Percentiles rank a stretch among this genome's conserved stretches.
Conservation (phyloP, 2,797 vertebrate species). For the Limnodromus scolopaceus region DNA sequence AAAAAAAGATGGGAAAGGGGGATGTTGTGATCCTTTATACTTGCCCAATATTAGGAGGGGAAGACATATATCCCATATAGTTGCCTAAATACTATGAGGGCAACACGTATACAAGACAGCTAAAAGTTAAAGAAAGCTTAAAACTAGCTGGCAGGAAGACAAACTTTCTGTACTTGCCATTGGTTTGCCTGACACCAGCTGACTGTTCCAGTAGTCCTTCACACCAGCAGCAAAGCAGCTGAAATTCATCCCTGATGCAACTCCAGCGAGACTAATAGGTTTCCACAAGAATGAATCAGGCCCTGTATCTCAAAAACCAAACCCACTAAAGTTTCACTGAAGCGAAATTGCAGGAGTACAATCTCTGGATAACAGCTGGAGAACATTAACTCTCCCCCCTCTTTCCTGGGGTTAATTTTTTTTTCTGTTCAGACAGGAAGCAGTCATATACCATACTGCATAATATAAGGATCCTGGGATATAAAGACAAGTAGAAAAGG, state of each 20-base stretch:
- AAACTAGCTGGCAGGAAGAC: neutral
- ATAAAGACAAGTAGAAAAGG: conserved; percentile 44
- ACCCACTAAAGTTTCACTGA: conserved; percentile 64
- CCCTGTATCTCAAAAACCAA: conserved; percentile 67
- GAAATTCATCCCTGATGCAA: conserved; percentile 20
- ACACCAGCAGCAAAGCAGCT: neutral
- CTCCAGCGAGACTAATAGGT: conserved; percentile 6
- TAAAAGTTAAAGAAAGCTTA: neutral
- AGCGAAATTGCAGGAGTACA: conserved; percentile 78
- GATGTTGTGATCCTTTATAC: fast-evolving
- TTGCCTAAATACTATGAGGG: neutral
- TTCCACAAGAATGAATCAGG: conserved; percentile 16
- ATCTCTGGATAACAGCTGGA: conserved; percentile 82
- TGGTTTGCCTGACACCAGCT: conserved; percentile 57
- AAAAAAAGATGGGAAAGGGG: fast-evolving
- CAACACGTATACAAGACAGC: neutral
- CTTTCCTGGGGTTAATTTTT: conserved; percentile 74
- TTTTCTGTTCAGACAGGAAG: conserved; percentile 80
- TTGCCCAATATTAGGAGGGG: fast-evolving
- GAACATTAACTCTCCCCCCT: conserved; percentile 79
- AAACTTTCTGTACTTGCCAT: conserved; percentile 15
- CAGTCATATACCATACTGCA: conserved; percentile 72
- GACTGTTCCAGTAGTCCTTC: conserved; percentile 24
- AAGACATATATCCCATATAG: neutral
- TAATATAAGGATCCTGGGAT: conserved; percentile 56